Percentiles rank a stretch among this genome's conserved stretches.
Conservation (phyloP, 2,113 vertebrate species). For the Carettochelys insculpta region DNA sequence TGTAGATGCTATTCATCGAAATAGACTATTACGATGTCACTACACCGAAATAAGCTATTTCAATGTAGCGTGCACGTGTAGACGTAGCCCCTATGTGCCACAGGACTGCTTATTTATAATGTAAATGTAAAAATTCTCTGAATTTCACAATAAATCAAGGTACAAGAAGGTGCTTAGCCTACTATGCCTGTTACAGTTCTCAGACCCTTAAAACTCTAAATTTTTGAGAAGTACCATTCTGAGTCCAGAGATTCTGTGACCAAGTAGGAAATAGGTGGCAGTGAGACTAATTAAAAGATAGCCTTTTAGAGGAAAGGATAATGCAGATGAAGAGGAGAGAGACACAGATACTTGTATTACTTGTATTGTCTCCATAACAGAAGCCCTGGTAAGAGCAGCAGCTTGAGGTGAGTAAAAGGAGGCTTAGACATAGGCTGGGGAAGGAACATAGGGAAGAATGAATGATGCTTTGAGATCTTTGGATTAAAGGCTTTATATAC, state of each 20-base stretch:
- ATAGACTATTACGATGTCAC: no score
- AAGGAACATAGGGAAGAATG: background rate
- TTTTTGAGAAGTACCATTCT: background rate
- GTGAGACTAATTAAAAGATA: background rate
- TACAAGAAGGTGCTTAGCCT: background rate
- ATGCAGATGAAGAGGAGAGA: background rate
- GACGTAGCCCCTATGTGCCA: no score
- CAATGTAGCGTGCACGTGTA: no score
- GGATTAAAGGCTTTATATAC: background rate
- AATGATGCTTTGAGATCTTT: background rate
- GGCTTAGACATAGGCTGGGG: background rate
- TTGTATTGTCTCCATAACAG: no score
- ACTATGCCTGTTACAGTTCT: background rate
- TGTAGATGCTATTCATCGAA: no score
- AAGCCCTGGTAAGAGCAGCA: background rate
- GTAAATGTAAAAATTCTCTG: background rate
- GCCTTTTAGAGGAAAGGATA: fast-evolving
- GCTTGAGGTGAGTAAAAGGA: background rate
- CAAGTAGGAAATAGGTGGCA: background rate
- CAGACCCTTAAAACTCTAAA: slow-evolving; percentile 3
- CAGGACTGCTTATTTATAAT: no score
- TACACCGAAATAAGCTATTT: no score
- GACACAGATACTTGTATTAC: no score
- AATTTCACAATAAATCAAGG: slow-evolving; percentile 23
- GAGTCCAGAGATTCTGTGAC: background rate